Evolutionary conservation across 2,113 vertebrate species (phyloP), one percentile per base, ranked within the genome.

Genomic region (Erythrocercus mccallii): DNA sequence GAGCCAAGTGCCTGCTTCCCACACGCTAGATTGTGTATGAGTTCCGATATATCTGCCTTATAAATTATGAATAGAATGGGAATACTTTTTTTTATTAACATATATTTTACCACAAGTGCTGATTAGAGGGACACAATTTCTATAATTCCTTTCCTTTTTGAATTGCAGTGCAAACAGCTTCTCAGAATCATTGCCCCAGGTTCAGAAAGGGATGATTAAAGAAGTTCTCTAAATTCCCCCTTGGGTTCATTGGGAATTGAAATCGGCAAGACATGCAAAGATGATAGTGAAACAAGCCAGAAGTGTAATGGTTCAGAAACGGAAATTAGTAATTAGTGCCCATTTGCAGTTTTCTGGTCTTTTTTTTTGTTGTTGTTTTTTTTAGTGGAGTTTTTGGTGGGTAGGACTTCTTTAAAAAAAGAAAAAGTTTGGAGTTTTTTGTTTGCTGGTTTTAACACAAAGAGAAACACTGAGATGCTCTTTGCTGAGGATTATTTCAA

Each of bases 31-130:
- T 10, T 15, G 5, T 44, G 21, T 44, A 15, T 48, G 56, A 81
- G 21, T 90, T 92, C 71, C 0, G 0, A 81, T 62, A 65, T 71
- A 44, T 82, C 64, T 74, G 28, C 44, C 88, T 83, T 78, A 96
- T 90, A 66, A 91, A 95, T 93, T 88, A 92, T 95, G 58, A 92
- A 94, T 93, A 38, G 27, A 93, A 94, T 70, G 60, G 56, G 71
- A 95, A 90, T 93, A 83, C 37, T 35, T 66, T 73, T 40, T 88
- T 92, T 92, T 86, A 91, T 92, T 95, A 90, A 78, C 81, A 68
- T 81, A 78, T 92, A 94, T 95, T 96, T 96, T 92, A 88, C 44
- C 40, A 90, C 51, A 90, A 93, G 56, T 83, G 23, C 71, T 86
- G 81, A 93, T 97, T 60, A 90, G 28, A 33, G 18, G 53, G 16